A percentile compares a stretch with the other conserved stretches of the same genome.
These are phyloP conservation scores for Synergus laeviventris DNA, from an alignment of 2,888 invertebrate species.

Conservation along the genomic window DNA sequence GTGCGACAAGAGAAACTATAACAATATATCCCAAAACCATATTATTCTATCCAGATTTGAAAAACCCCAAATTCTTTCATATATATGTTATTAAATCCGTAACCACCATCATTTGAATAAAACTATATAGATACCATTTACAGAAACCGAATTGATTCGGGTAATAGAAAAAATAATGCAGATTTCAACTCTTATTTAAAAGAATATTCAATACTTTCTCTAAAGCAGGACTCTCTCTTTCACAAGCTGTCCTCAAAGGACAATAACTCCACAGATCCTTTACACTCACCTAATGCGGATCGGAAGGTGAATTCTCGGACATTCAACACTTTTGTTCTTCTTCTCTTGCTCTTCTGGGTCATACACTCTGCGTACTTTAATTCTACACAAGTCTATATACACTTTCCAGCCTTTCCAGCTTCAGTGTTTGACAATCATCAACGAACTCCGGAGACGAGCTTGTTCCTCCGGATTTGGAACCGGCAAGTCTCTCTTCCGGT, in stretches of 20 bases:
- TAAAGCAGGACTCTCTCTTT: background rate
- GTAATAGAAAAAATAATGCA: background rate
- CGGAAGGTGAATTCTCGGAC: constrained; percentile 24
- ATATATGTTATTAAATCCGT: background rate
- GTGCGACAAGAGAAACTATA: background rate
- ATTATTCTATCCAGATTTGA: background rate
- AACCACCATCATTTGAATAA: background rate
- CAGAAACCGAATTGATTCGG: background rate
- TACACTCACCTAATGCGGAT: constrained; percentile 26
- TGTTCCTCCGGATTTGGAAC: background rate
- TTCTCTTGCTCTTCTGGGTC: constrained; percentile 13
- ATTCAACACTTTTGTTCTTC: constrained; percentile 25
- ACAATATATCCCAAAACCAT: background rate
- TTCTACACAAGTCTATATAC: constrained; percentile 2
- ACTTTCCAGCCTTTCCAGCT: constrained; percentile 11
- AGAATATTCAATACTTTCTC: background rate
- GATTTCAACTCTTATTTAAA: background rate
- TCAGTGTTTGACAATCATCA: constrained; percentile 4
- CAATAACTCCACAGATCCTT: constrained; percentile 15
- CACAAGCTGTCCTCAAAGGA: background rate
- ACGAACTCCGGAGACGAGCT: background rate
- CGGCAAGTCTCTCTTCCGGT: background rate
- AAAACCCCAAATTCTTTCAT: background rate
- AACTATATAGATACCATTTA: background rate
- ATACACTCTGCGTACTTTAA: constrained; percentile 22